A percentile compares a stretch with the other conserved stretches of the same genome.
phyloP scores from a whole-genome alignment of 2,888 invertebrate genomes.

The Leptinotarsa haldemani region DNA sequence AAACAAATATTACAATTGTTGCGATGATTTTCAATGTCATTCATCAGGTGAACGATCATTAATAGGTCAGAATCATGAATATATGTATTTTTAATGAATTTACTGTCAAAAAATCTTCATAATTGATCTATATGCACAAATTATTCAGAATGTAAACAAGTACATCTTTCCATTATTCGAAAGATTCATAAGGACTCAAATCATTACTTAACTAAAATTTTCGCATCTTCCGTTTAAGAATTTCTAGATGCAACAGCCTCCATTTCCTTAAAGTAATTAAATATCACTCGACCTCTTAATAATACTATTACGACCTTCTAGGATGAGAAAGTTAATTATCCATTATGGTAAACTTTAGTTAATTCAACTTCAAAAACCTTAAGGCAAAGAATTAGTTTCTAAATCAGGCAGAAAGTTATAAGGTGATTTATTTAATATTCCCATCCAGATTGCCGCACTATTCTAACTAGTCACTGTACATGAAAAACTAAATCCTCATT shows the following conservation, averaged over 20 bases:
- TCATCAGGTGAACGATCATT: too few species aligned
- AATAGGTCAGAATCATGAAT: too few species aligned
- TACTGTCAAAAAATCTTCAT: too few species aligned
- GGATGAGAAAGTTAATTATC: constrained; percentile 3
- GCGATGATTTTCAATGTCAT: not conserved
- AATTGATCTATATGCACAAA: too few species aligned
- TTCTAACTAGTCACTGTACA: constrained; percentile 57
- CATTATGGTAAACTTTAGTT: not conserved
- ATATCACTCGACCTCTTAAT: constrained; percentile 56
- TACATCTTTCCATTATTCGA: not conserved
- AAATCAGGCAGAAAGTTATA: not conserved
- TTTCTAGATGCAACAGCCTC: constrained; percentile 52
- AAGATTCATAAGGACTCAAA: not conserved
- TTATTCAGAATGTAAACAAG: too few species aligned
- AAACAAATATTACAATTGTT: not conserved
- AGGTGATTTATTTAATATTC: not conserved
- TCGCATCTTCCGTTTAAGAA: constrained; percentile 26
- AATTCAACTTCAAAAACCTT: not conserved
- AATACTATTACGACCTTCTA: constrained; percentile 29
- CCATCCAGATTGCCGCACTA: constrained; percentile 26
- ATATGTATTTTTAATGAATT: too few species aligned
- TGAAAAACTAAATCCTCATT: constrained; percentile 48
- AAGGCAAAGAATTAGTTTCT: not conserved
- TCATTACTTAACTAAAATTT: constrained; percentile 10
- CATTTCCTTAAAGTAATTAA: constrained; percentile 53